These are phyloP conservation scores for Sebastes kiyomatsui DNA, from an alignment of 2,797 vertebrate genomes.

Conservation along the genomic window DNA sequence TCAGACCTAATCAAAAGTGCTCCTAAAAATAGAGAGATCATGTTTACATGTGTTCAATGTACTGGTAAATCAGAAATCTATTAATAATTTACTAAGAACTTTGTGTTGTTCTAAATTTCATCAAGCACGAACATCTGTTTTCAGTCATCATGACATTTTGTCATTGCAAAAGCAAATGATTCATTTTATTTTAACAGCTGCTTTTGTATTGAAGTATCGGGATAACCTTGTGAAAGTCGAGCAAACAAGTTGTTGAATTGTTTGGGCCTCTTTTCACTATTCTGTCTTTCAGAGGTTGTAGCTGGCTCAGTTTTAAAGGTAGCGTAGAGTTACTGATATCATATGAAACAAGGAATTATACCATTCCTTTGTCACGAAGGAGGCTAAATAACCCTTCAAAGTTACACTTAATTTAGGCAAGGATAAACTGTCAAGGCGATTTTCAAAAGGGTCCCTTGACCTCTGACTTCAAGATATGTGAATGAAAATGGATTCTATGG, in stretches of 20 bases:
- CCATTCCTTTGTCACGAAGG: too few relatives aligned
- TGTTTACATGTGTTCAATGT: background rate
- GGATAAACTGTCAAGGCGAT: too few relatives aligned
- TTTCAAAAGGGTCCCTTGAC: too few relatives aligned
- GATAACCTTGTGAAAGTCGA: background rate
- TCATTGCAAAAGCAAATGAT: background rate
- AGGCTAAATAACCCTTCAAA: too few relatives aligned
- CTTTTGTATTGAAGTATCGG: background rate
- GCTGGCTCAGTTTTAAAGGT: too few relatives aligned
- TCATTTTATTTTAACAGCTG: background rate
- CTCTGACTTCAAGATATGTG: too few relatives aligned
- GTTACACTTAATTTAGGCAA: too few relatives aligned
- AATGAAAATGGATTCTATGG: too few relatives aligned
- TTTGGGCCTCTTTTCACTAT: background rate
- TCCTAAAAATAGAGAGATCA: slow-evolving; percentile 48
- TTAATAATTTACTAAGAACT: background rate
- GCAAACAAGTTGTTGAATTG: background rate
- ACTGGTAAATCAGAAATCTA: background rate
- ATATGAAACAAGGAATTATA: too few relatives aligned
- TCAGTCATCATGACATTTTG: background rate
- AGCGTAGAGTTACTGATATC: too few relatives aligned
- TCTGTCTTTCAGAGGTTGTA: too few relatives aligned
- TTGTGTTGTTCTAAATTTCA: slow-evolving; percentile 4
- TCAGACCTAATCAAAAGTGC: slow-evolving; percentile 32
- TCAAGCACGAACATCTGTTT: background rate